Percentiles rank a stretch among this genome's conserved stretches.
Conservation (phyloP, 2,888 invertebrate species). For the Meganola albula region DNA sequence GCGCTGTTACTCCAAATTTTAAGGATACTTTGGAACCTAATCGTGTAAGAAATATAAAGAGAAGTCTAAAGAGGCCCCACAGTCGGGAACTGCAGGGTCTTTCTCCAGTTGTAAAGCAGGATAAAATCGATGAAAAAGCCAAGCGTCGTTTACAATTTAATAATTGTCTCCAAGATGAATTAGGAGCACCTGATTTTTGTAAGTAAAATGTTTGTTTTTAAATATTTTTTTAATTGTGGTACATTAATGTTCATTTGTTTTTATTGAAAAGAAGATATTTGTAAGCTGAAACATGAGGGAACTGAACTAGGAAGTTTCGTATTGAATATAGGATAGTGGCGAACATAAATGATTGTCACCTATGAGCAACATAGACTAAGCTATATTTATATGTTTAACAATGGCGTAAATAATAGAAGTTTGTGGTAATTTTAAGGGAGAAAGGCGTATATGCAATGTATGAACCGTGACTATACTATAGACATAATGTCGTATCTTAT, state of each 20-base stretch:
- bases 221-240: neutral
- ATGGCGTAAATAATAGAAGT: too few species aligned
- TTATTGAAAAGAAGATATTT: too few species aligned
- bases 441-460: constrained; percentile 32
- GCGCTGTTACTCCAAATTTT: constrained; percentile 37
- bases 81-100: constrained; percentile 57
- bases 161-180: constrained; percentile 31
- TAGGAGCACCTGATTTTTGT: constrained; percentile 44
- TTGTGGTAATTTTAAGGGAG: constrained; percentile 46
- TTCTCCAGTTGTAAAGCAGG: constrained; percentile 32
- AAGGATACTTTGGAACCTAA: constrained; percentile 34
- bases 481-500: constrained; percentile 47
- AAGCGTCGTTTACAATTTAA: constrained; percentile 40
- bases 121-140: constrained; percentile 35
- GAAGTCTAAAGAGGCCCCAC: constrained; percentile 58
- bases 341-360: too few species aligned
- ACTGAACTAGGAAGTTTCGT: too few species aligned
- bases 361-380: too few species aligned
- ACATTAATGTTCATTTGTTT: neutral
- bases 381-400: too few species aligned
- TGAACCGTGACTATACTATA: constrained; percentile 38
- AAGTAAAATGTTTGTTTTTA: constrained; percentile 31
- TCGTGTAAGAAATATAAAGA: constrained; percentile 54
- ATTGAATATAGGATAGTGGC: too few species aligned
- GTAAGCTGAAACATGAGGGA: too few species aligned